Evolutionary conservation across 2,888 invertebrate species (phyloP).

Genomic region (Lumbricus terrestris): DNA sequence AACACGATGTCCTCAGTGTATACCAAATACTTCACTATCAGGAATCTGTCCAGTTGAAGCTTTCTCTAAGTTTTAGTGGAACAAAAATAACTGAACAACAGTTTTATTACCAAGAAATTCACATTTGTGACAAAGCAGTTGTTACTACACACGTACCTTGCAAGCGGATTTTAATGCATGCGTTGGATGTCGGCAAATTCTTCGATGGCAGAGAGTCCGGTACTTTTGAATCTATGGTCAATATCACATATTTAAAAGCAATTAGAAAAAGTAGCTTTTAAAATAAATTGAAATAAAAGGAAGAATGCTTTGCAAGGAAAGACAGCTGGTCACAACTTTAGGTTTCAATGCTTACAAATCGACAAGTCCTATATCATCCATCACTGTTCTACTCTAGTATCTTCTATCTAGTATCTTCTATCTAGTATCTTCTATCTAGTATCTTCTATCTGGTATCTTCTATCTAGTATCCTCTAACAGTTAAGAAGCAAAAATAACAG

Average conservation of each 20-base stretch:
- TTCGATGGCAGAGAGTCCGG: background rate
- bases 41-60: background rate
- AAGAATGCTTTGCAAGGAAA: too few relatives aligned
- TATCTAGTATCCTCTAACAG: too few relatives aligned
- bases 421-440: too few relatives aligned
- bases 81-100: background rate
- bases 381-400: too few relatives aligned
- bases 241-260: background rate
- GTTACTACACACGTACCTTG: background rate
- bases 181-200: background rate
- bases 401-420: too few relatives aligned
- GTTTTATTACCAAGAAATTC: background rate
- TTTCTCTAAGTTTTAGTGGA: background rate
- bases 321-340: too few relatives aligned
- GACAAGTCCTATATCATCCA: too few relatives aligned
- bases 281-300: too few relatives aligned
- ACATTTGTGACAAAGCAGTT: background rate
- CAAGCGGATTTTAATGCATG: background rate
- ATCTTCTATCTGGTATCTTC: too few relatives aligned
- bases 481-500: background rate
- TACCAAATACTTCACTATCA: background rate
- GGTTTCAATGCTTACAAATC: too few relatives aligned
- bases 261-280: background rate
- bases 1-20: background rate
- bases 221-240: background rate